These are phyloP conservation scores for Pteronotus mesoamericanus DNA, from an alignment of 2,797 vertebrate genomes.

Conservation along the genomic window DNA sequence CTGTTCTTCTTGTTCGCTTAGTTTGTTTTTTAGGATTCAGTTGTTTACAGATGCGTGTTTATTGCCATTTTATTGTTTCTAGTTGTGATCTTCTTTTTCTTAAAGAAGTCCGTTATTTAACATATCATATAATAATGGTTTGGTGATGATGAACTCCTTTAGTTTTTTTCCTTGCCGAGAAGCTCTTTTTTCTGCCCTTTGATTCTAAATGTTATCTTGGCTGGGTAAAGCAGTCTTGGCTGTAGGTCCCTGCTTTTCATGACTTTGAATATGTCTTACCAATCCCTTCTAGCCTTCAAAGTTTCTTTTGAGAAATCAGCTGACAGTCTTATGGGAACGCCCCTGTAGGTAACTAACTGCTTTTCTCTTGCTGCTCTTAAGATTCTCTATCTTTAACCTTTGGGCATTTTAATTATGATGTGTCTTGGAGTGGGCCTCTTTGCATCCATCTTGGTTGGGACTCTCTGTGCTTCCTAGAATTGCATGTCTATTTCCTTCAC, in stretches of 20 bases:
- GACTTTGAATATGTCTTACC: background rate
- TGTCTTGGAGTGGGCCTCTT: background rate
- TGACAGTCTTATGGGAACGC: background rate
- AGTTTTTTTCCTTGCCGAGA: too few species aligned
- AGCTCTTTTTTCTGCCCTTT: background rate
- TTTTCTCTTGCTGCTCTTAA: background rate
- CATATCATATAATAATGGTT: background rate
- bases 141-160: background rate
- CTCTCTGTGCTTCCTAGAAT: background rate
- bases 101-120: background rate
- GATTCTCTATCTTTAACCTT: background rate
- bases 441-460: background rate
- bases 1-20: background rate
- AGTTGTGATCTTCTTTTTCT: background rate
- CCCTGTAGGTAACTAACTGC: background rate
- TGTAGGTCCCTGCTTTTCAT: background rate
- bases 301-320: background rate
- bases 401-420: background rate
- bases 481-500: background rate
- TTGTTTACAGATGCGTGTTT: background rate
- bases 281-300: background rate
- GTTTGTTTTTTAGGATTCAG: background rate
- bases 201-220: background rate
- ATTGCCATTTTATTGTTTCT: background rate
- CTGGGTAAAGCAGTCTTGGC: background rate